Evolutionary conservation across 2,113 vertebrate species (phyloP).

Genomic region (Ardeotis arabs): DNA sequence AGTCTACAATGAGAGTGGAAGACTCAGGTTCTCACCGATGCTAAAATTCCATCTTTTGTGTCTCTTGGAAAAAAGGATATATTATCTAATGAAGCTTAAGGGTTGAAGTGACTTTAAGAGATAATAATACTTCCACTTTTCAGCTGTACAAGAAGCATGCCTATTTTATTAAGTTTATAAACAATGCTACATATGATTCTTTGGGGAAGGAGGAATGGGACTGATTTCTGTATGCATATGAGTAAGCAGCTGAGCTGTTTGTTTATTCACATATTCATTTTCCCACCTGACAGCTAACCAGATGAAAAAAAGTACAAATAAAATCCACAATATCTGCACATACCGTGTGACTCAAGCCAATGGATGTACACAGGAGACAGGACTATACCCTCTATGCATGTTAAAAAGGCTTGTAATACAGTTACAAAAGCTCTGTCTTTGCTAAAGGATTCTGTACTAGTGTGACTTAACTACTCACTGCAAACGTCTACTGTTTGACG

Average conservation of each 20-base stretch:
- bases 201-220: not conserved
- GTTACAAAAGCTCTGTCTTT: not conserved
- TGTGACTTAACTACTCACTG: not conserved
- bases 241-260: not conserved
- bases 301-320: not conserved
- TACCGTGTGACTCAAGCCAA: not conserved
- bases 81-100: not conserved
- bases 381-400: not conserved
- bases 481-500: not conserved
- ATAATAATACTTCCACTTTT: not conserved
- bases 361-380: not conserved
- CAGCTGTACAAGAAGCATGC: not conserved
- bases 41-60: not conserved
- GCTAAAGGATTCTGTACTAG: not conserved
- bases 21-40: not conserved
- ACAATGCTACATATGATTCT: not conserved
- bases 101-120: not conserved
- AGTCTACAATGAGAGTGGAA: not conserved
- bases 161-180: not conserved
- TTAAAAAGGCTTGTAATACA: not conserved
- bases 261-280: not conserved
- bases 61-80: not conserved
- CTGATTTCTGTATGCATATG: not conserved
- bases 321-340: not conserved
- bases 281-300: not conserved